These are phyloP conservation scores for Callaeas wilsoni DNA, from an alignment of 2,113 vertebrate species.

Conservation along the genomic window DNA sequence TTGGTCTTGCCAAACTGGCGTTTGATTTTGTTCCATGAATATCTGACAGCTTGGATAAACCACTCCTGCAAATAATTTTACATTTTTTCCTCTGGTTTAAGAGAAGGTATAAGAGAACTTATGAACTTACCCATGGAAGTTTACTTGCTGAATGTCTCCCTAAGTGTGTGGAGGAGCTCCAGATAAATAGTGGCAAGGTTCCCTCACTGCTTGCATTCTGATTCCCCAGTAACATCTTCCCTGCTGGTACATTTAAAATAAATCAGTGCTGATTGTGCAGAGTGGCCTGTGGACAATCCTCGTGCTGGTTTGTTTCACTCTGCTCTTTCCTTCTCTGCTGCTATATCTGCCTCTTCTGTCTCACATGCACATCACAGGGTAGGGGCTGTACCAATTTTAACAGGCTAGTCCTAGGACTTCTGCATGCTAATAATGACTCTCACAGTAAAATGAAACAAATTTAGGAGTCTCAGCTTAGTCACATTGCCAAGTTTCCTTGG, in stretches of 20 bases:
- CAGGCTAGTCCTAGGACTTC: background rate
- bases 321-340: background rate
- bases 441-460: background rate
- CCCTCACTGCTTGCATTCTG: background rate
- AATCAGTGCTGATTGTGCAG: background rate
- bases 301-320: background rate
- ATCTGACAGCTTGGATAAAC: background rate
- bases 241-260: background rate
- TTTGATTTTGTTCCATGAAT: background rate
- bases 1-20: background rate
- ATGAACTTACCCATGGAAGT: background rate
- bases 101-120: background rate
- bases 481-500: background rate
- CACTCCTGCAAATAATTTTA: background rate
- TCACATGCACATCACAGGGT: background rate
- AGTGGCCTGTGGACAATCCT: accelerated
- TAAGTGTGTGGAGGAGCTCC: background rate
- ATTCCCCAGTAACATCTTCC: background rate
- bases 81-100: background rate
- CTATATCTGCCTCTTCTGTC: background rate
- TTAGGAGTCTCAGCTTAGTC: background rate
- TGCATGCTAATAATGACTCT: background rate
- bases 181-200: background rate
- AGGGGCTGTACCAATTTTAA: background rate
- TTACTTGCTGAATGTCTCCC: background rate